Base-by-base conservation (phyloP, 53 echinoderm and acorn worm genomes). In the Antedon mediterranea region DNA sequence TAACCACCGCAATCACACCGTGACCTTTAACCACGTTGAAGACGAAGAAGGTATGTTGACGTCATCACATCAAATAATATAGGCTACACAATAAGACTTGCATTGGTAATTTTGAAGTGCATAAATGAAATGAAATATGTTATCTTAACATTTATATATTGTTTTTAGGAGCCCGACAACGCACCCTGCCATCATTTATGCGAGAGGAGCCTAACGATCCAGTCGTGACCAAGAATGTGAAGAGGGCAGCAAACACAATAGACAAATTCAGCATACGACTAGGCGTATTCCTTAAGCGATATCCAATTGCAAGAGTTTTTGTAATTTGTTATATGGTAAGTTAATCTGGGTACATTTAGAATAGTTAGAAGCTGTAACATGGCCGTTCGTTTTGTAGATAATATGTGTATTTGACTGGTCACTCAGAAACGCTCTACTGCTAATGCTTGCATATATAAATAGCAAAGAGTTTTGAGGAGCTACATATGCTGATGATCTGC, bases 301-400 rank as follows among this genome's bases (percentile, higher is more conserved):
- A 95, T 75, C 97, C 97, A 71, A 88, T 95, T 29, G 97, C 97
- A 0, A 95, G 97, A 72, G 75, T 95, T 15, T 95, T 95, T 82
- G 89, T 95, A 29, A 95, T 95, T 20, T 87, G 73, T 30, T 95
- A 95, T 32, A 95, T 95, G 97, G 97, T 95, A 83, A 86, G 97
- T 84, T 57, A 11, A 18, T 57, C 23, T 37, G 11, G 11, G 4
- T 6, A 37, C 37, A 6, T 37, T 37, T 27, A 30, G 20, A 15
- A 37, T 28, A 28, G 13, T 32, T 0, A 9, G 76, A 32, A 76
- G 76, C 0, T 27, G 26, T n/a, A 28, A 28, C 0, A 7, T 15
- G 9, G n/a, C n/a, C n/a, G n/a, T n/a, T n/a, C n/a, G n/a, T n/a
- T n/a, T n/a, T 29, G 28, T 28, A 57, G n/a, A 18, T 27, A 71